These are phyloP conservation scores for Pterostichus madidus DNA, from an alignment of 2,888 invertebrate genomes.

Conservation along the genomic window DNA sequence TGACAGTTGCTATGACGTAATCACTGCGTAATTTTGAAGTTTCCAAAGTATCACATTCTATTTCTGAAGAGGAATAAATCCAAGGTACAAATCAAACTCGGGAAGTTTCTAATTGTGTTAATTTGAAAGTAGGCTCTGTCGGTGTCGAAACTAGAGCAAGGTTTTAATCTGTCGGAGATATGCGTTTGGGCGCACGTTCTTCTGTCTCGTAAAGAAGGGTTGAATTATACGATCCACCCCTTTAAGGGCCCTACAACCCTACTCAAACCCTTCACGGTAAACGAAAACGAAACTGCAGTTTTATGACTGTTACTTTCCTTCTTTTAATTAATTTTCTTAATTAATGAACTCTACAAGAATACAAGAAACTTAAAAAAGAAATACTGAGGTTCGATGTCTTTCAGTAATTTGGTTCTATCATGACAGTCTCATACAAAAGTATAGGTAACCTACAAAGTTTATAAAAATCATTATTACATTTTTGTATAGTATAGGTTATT, in stretches of 20 bases:
- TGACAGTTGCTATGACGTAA: too few relatives aligned
- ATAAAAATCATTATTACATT: too few relatives aligned
- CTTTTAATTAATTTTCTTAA: conserved; percentile 64
- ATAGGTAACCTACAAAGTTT: too few relatives aligned
- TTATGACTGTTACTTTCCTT: conserved; percentile 63
- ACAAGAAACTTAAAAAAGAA: not conserved
- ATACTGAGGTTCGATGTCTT: not conserved
- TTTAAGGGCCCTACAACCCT: not conserved
- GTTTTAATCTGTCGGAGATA: conserved; percentile 44
- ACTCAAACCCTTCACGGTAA: not conserved
- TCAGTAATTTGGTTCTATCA: too few relatives aligned
- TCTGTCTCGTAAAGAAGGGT: conserved; percentile 42
- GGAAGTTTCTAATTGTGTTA: conserved; percentile 4
- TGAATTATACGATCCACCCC: conserved; percentile 39
- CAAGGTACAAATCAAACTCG: not conserved
- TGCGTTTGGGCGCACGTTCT: not conserved
- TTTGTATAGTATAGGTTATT: too few relatives aligned
- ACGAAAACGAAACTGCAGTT: conserved; percentile 60
- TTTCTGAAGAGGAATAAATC: too few relatives aligned
- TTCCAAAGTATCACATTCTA: too few relatives aligned
- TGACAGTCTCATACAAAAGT: too few relatives aligned
- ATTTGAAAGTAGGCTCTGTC: conserved; percentile 36
- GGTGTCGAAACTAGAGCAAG: conserved; percentile 29
- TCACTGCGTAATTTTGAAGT: too few relatives aligned
- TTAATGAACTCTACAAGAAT: conserved; percentile 49